Conservation (phyloP, 2,797 vertebrate species). For the Galaxias olidus region DNA sequence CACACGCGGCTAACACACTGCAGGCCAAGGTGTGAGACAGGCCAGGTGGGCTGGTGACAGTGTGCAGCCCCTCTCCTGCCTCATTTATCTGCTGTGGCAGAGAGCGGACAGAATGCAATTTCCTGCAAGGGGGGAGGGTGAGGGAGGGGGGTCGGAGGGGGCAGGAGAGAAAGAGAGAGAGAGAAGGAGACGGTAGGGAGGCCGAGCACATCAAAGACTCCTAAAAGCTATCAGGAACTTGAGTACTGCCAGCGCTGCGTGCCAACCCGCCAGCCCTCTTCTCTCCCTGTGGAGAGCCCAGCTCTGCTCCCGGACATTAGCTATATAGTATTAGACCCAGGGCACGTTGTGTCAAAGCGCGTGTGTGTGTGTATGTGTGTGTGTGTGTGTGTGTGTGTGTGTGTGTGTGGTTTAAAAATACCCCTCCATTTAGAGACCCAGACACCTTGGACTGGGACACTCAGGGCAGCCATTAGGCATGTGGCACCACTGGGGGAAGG, state of each 20-base stretch:
- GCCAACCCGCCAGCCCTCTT: conserved; percentile 67
- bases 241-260: conserved; percentile 77
- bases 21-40: conserved; percentile 73
- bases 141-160: conserved; percentile 32
- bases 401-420: conserved; percentile 70
- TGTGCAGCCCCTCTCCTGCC: conserved; percentile 70
- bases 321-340: conserved; percentile 27
- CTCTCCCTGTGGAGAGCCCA: conserved; percentile 52
- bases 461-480: conserved; percentile 71
- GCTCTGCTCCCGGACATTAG: conserved; percentile 33
- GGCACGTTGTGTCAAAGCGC: conserved; percentile 13
- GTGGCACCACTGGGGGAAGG: conserved; percentile 62
- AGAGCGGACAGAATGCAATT: conserved; percentile 74
- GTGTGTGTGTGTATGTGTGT: conserved; percentile 29
- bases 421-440: conserved; percentile 68
- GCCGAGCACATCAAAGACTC: conserved; percentile 78
- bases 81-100: conserved; percentile 77
- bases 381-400: conserved; percentile 30
- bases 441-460: conserved; percentile 68
- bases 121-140: conserved; percentile 72
- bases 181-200: conserved; percentile 46
- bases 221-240: conserved; percentile 68
- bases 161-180: conserved; percentile 45
- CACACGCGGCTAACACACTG: conserved; percentile 66
- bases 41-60: conserved; percentile 71